Base-by-base conservation (phyloP, 2,113 vertebrate species). In the Oncorhynchus masou region DNA sequence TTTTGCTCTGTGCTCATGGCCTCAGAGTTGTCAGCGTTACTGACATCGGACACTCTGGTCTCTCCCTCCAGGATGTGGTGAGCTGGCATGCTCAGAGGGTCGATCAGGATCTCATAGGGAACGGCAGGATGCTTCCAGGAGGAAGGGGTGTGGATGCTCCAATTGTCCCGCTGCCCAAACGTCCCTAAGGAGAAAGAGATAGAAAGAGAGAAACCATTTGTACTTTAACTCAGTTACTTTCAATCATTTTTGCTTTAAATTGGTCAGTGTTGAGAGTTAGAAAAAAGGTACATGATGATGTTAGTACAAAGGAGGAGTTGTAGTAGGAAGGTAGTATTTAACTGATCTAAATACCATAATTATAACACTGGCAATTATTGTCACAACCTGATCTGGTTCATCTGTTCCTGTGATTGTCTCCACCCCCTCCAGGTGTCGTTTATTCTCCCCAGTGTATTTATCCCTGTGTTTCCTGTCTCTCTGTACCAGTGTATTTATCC, bases 61-160 rank as follows among this genome's bases (percentile, higher is more conserved):
- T 74, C 74, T 71, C 45, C 54, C 68, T 82, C 82, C 5, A 90
- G 77, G 5, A 72, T 13, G 0, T 77, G 73, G 59, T 87, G 80
- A 77, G 79, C 7, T 0, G 94, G 90, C 83, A 91, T 85, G 78
- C 91, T 94, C 60, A 90, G 73, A 5, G 92, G 88, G 76, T 94
- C 89, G 60, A 81, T 88, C 54, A 90, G 79, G 77, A 93, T 77
- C 75, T 94, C 92, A 29, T 75, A 88, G 31, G 93, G 92, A 73
- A 92, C 88, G 31, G 82, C 73, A 0, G 92, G 89, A 70, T 95
- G 92, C 75, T 90, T 92, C 94, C 93, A 94, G 62, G 93, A 95
- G 13, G 90, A 87, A 51, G 77, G 73, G 57, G 85, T 89, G 54
- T 92, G 90, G 83, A 94, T 48, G 34, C 87, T 87, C 93, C 93